These are phyloP conservation scores for Zaprionus tsacasi DNA, from an alignment of 1,140 invertebrate genomes.

Conservation along the genomic window DNA sequence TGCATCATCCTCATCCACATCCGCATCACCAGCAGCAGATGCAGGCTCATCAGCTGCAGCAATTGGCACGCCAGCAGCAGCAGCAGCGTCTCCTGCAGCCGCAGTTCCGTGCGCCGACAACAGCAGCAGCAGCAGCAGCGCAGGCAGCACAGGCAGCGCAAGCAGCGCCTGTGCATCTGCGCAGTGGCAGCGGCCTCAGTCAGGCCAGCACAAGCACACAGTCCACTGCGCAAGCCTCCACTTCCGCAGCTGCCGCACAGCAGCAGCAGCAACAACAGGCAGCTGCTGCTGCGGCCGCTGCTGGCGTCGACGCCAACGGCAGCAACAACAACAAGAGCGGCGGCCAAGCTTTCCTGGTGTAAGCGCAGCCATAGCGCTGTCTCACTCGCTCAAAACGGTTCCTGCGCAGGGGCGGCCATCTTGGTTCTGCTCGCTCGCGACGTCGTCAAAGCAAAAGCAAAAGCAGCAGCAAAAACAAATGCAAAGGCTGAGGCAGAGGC, in stretches of 20 bases:
- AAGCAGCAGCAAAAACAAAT: background rate
- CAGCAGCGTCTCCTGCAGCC: constrained; percentile 67
- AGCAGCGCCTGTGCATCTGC: constrained; percentile 74
- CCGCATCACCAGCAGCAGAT: constrained; percentile 57
- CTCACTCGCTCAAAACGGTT: constrained; percentile 42
- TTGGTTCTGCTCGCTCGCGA: constrained; percentile 65
- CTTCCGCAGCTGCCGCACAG: constrained; percentile 73
- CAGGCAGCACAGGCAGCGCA: constrained; percentile 50
- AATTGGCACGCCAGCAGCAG: constrained; percentile 58
- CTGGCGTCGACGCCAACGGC: constrained; percentile 44
- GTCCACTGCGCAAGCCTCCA: constrained; percentile 78
- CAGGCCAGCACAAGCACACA: constrained; percentile 80
- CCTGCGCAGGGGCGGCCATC: constrained; percentile 72
- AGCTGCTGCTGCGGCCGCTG: constrained; percentile 48
- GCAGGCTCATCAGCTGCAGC: constrained; percentile 70
- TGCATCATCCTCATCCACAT: constrained; percentile 57
- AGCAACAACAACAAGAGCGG: constrained; percentile 64
- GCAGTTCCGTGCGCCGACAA: constrained; percentile 54
- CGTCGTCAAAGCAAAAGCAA: constrained; percentile 9
- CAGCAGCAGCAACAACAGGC: constrained; percentile 58
- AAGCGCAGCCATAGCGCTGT: constrained; percentile 37
- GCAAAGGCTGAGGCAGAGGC: too few species aligned
- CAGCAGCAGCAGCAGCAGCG: constrained; percentile 39
- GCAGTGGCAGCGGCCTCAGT: constrained; percentile 78
- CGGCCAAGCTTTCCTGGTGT: constrained; percentile 79